phyloP scores from a whole-genome alignment of 1,140 invertebrate genomes.

The Sycophaga agraensis region DNA sequence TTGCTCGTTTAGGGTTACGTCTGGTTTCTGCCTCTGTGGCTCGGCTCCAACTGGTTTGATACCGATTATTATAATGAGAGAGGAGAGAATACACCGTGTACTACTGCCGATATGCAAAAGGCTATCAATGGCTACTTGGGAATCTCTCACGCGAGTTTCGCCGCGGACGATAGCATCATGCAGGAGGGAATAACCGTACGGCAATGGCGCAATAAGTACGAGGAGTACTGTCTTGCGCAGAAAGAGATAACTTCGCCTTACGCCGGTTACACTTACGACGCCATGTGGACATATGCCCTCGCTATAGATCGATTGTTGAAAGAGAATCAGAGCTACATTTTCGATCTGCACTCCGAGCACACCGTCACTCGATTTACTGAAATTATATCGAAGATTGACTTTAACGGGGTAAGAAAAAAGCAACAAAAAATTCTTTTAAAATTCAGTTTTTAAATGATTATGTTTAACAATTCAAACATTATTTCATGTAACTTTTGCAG shows the following conservation, averaged over 20 bases:
- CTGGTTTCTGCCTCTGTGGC: constrained; percentile 82
- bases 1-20: constrained; percentile 75
- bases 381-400: constrained; percentile 65
- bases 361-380: constrained; percentile 58
- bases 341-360: constrained; percentile 45
- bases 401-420: constrained; percentile 61
- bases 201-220: constrained; percentile 62
- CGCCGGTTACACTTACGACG: constrained; percentile 80
- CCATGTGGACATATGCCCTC: constrained; percentile 80
- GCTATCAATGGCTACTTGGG: constrained; percentile 77
- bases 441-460: neutral
- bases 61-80: constrained; percentile 62
- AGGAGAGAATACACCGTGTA: constrained; percentile 63
- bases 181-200: constrained; percentile 66
- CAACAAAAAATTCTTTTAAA: neutral
- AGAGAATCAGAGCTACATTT: constrained; percentile 49
- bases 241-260: constrained; percentile 60
- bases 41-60: constrained; percentile 68
- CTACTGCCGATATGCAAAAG: constrained; percentile 65
- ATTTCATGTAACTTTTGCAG: constrained; percentile 29
- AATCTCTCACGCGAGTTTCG: constrained; percentile 70
- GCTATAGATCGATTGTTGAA: constrained; percentile 69
- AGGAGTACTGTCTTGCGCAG: constrained; percentile 35
- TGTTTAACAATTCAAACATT: neutral
- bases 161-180: constrained; percentile 63